Percentiles rank a stretch among this genome's conserved stretches.
These are phyloP conservation scores for Morelia viridis DNA, from an alignment of 2,797 vertebrate species.

Conservation along the genomic window DNA sequence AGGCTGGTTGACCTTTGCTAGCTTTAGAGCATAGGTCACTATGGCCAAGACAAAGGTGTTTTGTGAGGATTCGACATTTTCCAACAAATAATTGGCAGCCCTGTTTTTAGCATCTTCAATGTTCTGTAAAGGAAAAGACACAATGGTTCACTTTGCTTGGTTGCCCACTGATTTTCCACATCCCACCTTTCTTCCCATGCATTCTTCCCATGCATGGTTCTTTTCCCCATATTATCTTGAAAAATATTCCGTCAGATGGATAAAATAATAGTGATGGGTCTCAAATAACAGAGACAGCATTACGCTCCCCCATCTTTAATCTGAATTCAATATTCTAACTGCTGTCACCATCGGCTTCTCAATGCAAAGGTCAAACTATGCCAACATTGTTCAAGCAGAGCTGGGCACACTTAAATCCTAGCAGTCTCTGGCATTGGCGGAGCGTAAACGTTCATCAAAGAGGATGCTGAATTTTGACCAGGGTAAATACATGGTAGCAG, in stretches of 20 bases:
- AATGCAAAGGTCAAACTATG: not conserved
- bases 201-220: not conserved
- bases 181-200: not conserved
- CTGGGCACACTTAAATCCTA: not conserved
- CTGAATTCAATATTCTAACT: not conserved
- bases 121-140: conserved; percentile 70
- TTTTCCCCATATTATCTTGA: not conserved
- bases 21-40: conserved; percentile 79
- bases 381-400: not conserved
- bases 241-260: too few relatives aligned
- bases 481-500: too few relatives aligned
- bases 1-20: conserved; percentile 67
- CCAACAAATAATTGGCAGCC: conserved; percentile 77
- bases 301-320: not conserved
- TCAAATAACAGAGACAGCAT: not conserved
- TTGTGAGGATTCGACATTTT: conserved; percentile 65
- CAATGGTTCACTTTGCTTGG: not conserved
- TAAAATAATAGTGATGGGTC: too few relatives aligned
- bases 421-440: rapidly evolving
- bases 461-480: too few relatives aligned
- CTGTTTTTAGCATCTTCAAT: conserved; percentile 69
- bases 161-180: too few relatives aligned
- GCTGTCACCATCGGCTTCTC: not conserved
- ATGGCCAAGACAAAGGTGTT: conserved; percentile 85
- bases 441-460: not conserved